Conservation (phyloP, 2,113 vertebrate genomes). For the Ariopsis seemanni region DNA sequence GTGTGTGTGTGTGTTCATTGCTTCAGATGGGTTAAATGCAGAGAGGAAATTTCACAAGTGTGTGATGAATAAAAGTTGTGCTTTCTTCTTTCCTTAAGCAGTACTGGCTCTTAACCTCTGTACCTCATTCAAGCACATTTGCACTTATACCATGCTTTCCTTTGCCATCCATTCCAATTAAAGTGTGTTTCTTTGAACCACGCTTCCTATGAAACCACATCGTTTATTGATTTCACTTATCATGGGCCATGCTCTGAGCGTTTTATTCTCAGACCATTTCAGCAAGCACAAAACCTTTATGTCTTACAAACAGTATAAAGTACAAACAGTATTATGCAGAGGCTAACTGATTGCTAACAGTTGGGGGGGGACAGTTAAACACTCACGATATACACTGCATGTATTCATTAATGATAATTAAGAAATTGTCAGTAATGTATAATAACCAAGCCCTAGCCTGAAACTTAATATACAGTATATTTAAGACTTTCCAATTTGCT, state of each 20-base stretch:
- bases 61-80: no score
- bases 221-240: slow-evolving; percentile 39
- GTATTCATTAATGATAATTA: background rate
- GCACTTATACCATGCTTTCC: slow-evolving; percentile 30
- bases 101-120: slow-evolving; percentile 16
- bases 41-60: no score
- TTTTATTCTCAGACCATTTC: background rate
- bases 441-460: background rate
- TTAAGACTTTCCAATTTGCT: background rate
- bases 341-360: background rate
- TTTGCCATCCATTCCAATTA: slow-evolving; percentile 14
- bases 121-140: slow-evolving; percentile 3
- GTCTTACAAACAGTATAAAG: background rate
- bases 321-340: background rate
- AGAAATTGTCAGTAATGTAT: background rate
- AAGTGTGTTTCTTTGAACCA: slow-evolving; percentile 1
- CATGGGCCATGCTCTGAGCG: background rate
- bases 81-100: background rate
- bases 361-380: background rate
- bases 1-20: no score
- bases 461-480: background rate
- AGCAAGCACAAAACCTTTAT: background rate
- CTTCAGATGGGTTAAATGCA: no score
- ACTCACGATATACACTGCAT: background rate
- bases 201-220: slow-evolving; percentile 23